These are phyloP conservation scores for Crossocerus cetratus DNA, from an alignment of 2,888 invertebrate species.

Conservation along the genomic window DNA sequence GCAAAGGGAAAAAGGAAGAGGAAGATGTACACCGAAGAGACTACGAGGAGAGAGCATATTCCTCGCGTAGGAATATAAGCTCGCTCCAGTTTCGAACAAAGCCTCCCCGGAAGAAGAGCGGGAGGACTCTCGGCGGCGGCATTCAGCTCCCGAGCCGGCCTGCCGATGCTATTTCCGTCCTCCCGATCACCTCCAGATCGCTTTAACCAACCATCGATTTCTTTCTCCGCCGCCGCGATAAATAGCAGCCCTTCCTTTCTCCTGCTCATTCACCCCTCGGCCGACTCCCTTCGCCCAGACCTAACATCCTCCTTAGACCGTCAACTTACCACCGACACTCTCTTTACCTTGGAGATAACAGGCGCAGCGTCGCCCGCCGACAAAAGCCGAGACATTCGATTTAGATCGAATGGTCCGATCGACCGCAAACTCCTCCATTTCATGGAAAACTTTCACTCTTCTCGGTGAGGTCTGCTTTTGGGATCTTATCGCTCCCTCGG, in stretches of 20 bases:
- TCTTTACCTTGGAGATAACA: no score
- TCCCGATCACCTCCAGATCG: constrained; percentile 5
- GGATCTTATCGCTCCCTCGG: no score
- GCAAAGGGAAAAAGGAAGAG: no score
- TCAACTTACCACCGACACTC: no score
- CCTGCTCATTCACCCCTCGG: not conserved
- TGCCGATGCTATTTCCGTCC: constrained; percentile 6
- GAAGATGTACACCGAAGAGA: not conserved
- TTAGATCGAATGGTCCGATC: no score
- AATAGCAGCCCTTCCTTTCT: constrained; percentile 1
- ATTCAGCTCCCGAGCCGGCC: not conserved
- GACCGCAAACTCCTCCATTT: no score
- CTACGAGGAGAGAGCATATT: not conserved
- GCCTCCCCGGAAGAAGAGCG: not conserved
- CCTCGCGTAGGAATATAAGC: constrained; percentile 3
- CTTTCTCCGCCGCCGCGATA: not conserved
- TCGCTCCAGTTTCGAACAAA: constrained; percentile 5
- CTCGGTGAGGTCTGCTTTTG: no score
- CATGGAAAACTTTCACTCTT: no score
- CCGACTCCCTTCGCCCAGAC: no score
- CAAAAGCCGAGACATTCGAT: no score
- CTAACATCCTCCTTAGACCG: no score
- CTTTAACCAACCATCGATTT: constrained; percentile 3
- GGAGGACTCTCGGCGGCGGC: not conserved
- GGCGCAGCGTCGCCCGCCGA: no score